phyloP scores from a whole-genome alignment of 1,140 invertebrate species.

The Cherax destructor region DNA sequence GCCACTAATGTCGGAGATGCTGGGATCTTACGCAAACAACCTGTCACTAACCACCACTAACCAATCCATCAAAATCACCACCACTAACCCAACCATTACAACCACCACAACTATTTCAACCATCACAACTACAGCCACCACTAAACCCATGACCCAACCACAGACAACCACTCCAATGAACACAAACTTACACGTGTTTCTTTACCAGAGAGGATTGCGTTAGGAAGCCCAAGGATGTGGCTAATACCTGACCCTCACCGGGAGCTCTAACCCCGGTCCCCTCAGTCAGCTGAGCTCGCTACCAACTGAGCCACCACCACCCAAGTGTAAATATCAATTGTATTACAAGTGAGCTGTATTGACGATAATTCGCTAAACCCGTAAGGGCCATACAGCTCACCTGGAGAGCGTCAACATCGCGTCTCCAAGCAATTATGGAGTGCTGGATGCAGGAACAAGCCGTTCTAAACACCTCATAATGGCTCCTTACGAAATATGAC shows the following conservation, averaged over 20 bases:
- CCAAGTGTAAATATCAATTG: too few relatives aligned
- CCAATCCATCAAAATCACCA: neutral
- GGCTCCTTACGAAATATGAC: neutral
- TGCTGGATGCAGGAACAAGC: too few relatives aligned
- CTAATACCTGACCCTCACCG: neutral
- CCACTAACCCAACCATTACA: neutral
- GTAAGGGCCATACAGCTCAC: too few relatives aligned
- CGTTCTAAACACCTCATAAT: too few relatives aligned
- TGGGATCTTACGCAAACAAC: too few relatives aligned
- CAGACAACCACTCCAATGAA: neutral
- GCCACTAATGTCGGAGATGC: too few relatives aligned
- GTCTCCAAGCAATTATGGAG: too few relatives aligned
- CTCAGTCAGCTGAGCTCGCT: neutral
- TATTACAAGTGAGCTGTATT: too few relatives aligned
- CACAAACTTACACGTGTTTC: neutral
- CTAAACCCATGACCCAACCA: neutral
- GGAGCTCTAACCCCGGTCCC: neutral
- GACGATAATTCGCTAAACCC: too few relatives aligned
- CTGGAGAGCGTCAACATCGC: too few relatives aligned
- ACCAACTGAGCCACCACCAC: neutral
- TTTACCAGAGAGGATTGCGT: neutral
- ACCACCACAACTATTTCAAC: neutral
- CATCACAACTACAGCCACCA: neutral
- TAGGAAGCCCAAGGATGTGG: neutral
- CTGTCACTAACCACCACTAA: too few relatives aligned